Evolutionary conservation across 2,797 vertebrate genomes (phyloP).

Genomic region (Peromyscus melanophrys): DNA sequence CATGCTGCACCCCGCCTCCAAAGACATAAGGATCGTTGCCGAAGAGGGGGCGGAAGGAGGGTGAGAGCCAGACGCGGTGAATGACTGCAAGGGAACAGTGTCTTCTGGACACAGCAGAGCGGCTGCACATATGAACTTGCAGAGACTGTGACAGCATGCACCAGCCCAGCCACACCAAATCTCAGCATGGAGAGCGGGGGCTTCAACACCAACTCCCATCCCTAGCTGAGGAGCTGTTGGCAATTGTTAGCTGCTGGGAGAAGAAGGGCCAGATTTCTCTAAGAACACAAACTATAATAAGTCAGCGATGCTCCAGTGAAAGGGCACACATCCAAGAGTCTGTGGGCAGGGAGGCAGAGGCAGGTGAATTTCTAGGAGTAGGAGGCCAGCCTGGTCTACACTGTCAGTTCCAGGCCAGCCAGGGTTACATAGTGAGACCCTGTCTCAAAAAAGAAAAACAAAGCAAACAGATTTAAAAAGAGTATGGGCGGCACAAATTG

Average conservation of each 20-base stretch:
- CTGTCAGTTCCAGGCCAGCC: neutral
- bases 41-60: neutral
- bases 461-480: neutral
- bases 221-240: neutral
- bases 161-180: neutral
- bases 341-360: neutral
- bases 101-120: neutral
- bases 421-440: neutral
- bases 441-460: neutral
- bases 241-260: neutral
- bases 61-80: neutral
- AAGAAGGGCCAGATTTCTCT: neutral
- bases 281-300: neutral
- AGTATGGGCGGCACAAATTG: neutral
- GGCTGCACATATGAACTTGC: no score
- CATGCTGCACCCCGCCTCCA: neutral
- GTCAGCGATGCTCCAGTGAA: neutral
- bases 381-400: neutral
- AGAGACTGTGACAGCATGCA: neutral
- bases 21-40: neutral
- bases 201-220: neutral
- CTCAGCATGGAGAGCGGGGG: neutral
- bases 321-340: neutral
- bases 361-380: neutral
- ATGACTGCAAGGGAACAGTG: neutral